Base-by-base conservation (phyloP, 2,113 vertebrate genomes). In the Mirza zaza region DNA sequence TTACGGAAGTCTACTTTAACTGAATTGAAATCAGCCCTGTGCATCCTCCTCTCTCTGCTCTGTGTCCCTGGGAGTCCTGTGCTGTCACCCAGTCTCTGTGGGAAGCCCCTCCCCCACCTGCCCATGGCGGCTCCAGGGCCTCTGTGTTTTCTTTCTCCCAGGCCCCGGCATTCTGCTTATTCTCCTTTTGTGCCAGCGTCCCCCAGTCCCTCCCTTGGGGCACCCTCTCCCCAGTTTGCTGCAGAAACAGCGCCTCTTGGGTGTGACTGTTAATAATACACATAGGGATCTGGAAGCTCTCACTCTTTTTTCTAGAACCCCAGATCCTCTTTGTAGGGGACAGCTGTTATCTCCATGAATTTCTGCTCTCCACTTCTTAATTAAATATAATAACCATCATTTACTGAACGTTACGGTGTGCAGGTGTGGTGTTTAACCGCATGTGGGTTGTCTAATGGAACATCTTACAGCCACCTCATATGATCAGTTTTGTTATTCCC, bases 91-190 rank as follows among this genome's bases (percentile, higher is more conserved):
- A 2, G 3, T 5, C 65, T 67, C 61, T 11, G 18, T 29, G 17
- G 79, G 92, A 89, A 23, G 13, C 29, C 15, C 52, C 23, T 70
- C 50, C 12, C 63, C 21, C 8, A 29, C n/a, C 8, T 23, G 57
- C 27, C 39, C 9, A 4, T 0, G 0, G 63, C n/a, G 52, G n/a
- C 45, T 36, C 67, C 0, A 3, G 71, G 36, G 6, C 3, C 52
- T 36, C 77, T 70, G 63, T 1, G 29, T 39, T 55, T 29, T 75
- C 34, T 73, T 93, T 92, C 76, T 96, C 65, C 42, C 21, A 4
- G 59, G 45, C 18, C 79, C 36, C 76, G 52, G 42, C 63, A 8
- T 95, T 50, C 65, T 48, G 42, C 34, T 21, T 42, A 48, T 73
- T 95, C 42, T 18, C 32, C 8, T 48, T 36, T 27, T 14, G 2